A percentile compares a stretch with the other conserved stretches of the same genome.
These are phyloP conservation scores for Chlorodrepanis virens DNA, from an alignment of 2,113 vertebrate species.

Conservation along the genomic window DNA sequence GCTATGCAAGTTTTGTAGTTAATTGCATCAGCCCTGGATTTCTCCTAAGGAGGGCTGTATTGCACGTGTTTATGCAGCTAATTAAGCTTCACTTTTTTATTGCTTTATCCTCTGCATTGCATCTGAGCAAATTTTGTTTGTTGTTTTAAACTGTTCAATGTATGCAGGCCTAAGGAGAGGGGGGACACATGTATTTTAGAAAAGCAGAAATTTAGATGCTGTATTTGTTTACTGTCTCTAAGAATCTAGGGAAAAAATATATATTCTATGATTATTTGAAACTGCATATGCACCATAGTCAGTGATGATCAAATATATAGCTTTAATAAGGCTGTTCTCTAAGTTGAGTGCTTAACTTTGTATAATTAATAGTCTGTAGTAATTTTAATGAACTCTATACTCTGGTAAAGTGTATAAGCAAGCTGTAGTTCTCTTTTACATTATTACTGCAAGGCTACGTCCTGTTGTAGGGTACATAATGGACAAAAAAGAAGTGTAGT, in stretches of 20 bases:
- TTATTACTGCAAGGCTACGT: background rate
- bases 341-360: background rate
- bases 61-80: background rate
- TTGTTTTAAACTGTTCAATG: background rate
- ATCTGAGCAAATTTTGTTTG: background rate
- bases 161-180: background rate
- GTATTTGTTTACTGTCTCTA: background rate
- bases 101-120: background rate
- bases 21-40: background rate
- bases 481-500: background rate
- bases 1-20: background rate
- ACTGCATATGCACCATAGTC: background rate
- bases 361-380: background rate
- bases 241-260: background rate
- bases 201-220: background rate
- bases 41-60: background rate
- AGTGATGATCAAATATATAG: background rate
- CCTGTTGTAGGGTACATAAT: background rate
- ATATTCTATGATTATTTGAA: background rate
- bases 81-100: background rate
- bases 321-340: background rate
- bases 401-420: background rate
- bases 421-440: background rate
- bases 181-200: background rate
- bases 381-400: background rate